These are phyloP conservation scores for Carettochelys insculpta DNA, from an alignment of 2,113 vertebrate genomes.

Conservation along the genomic window DNA sequence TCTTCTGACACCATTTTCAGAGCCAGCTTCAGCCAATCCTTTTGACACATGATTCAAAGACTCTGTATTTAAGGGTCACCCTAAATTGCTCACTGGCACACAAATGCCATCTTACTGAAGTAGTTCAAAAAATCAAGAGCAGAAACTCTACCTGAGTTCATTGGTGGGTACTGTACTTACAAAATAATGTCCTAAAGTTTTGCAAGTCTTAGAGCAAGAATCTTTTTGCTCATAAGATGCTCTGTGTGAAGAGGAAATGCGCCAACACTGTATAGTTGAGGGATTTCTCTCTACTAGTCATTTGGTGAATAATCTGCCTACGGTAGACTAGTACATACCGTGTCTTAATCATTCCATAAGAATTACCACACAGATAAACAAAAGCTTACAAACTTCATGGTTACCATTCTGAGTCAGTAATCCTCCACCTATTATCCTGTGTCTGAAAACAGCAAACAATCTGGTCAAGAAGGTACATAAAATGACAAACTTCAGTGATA, in stretches of 20 bases:
- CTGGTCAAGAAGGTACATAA: background rate
- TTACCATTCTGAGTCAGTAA: background rate
- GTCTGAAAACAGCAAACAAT: background rate
- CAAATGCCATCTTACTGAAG: background rate
- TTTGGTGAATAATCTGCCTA: background rate
- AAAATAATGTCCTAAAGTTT: no score
- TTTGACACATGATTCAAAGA: background rate
- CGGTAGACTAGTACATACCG: background rate
- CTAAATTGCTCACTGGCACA: background rate
- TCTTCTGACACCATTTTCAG: background rate
- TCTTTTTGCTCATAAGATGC: no score
- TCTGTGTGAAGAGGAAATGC: background rate
- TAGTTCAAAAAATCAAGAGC: background rate
- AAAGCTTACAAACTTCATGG: background rate
- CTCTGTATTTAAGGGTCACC: background rate
- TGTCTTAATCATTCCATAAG: background rate
- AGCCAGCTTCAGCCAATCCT: background rate
- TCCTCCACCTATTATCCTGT: background rate
- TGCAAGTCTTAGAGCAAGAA: no score
- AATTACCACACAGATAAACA: background rate
- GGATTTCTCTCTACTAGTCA: background rate
- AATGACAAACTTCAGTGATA: background rate
- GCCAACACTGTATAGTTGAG: background rate
- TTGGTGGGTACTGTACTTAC: no score
- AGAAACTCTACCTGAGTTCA: no score